A percentile compares a stretch with the other conserved stretches of the same genome.
Conservation (phyloP, 2,797 vertebrate species). For the Cetoscarus ocellatus region DNA sequence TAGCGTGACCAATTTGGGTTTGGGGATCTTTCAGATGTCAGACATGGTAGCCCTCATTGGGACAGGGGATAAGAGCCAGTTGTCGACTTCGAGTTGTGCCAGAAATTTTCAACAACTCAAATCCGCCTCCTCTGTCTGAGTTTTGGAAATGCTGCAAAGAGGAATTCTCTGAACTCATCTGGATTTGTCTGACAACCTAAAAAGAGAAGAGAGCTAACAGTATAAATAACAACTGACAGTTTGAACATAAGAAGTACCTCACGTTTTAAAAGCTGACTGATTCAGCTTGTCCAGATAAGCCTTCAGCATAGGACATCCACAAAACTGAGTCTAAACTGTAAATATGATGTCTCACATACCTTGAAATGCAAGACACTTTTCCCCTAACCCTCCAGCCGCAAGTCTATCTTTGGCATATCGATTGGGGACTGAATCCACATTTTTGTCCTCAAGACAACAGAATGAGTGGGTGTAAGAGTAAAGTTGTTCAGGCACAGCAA, state of each 20-base stretch:
- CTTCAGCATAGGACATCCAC: not conserved
- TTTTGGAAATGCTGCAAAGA: not conserved
- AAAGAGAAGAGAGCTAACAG: not conserved
- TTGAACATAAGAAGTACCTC: too few species aligned
- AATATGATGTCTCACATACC: not conserved
- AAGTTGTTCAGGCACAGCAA: not conserved
- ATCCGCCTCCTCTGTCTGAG: not conserved
- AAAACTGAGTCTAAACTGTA: not conserved
- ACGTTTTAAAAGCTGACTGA: not conserved
- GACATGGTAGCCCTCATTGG: not conserved
- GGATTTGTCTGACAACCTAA: not conserved
- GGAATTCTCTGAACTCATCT: not conserved
- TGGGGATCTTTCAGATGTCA: not conserved
- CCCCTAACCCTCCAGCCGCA: not conserved
- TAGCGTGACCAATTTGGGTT: not conserved
- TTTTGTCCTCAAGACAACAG: not conserved
- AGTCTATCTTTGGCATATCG: not conserved
- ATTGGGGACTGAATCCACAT: not conserved
- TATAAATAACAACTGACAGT: too few species aligned
- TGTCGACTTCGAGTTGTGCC: not conserved
- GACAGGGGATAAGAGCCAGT: not conserved
- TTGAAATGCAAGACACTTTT: not conserved
- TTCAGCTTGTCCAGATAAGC: too few species aligned
- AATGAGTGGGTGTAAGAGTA: not conserved
- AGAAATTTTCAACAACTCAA: not conserved